Evolutionary conservation across 2,113 vertebrate genomes (phyloP), one percentile per base, ranked within the genome.

Genomic region (Neopipo cinnamomea): DNA sequence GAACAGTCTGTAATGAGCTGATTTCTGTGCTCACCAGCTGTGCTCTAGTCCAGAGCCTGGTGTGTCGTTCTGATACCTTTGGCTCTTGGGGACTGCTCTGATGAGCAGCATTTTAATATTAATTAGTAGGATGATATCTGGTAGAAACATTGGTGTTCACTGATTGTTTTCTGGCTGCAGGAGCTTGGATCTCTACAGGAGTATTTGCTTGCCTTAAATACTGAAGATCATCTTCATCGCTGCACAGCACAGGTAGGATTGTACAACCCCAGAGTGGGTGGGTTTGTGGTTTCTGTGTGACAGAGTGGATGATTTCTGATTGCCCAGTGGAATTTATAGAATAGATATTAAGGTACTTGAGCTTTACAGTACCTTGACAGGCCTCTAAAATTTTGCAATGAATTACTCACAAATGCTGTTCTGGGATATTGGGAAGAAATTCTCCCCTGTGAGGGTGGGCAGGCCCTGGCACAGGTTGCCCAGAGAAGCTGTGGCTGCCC

Each of bases 171-270:
- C 14, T 97, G 92, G 47, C 79, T 90, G 8, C 97, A 99, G 99
- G 98, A 99, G 84, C 98, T 99, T 49, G 99, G 98, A 65, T 93
- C 98, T 95, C 98, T 99, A 56, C 98, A 99, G 97, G 99, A 99
- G 62, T 99, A 99, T 97, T 97, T 99, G 96, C 97, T 99, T 92
- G 99, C 99, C 96, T 98, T 99, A 98, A 99, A 99, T 91, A 99
- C 99, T 2, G 99, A 99, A 49, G 99, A 99, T 97, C 98, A 99
- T 97, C 98, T 99, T 91, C 97, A 99, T 92, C 98, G 97, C 92
- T 99, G 98, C 95, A 99, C 99, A 17, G 98, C 98, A 49, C 98
- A 99, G 99, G 99, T 99, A 98, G 53, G 67, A 35, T 7, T 44
- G 49, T 49, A 15, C 33, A 56, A 2, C 62, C 73, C 33, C 37